These are phyloP conservation scores for Muscidifurax raptorellus DNA, from an alignment of 1,140 invertebrate genomes.

Conservation along the genomic window DNA sequence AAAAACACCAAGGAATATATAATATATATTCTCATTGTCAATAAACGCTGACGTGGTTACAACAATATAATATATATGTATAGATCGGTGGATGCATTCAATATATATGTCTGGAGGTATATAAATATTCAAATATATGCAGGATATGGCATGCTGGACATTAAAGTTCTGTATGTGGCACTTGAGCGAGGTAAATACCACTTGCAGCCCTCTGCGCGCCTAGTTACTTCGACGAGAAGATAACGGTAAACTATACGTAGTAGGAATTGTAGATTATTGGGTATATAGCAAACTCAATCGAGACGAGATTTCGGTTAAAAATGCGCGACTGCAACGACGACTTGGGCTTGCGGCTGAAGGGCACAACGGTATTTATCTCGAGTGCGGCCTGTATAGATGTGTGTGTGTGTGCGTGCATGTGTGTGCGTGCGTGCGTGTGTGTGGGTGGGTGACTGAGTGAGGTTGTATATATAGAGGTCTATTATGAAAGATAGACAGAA, in stretches of 20 bases:
- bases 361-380: conserved; percentile 71
- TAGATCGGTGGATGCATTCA: conserved; percentile 58
- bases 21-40: conserved; percentile 49
- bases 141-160: conserved; percentile 36
- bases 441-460: not conserved
- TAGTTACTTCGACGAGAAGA: no score
- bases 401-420: not conserved
- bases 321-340: not conserved
- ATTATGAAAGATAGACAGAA: not conserved
- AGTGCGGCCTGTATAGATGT: conserved; percentile 60
- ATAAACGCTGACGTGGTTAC: conserved; percentile 65
- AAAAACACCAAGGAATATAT: conserved; percentile 69
- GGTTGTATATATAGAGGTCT: not conserved
- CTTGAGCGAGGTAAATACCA: conserved; percentile 22
- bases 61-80: conserved; percentile 62
- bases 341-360: not conserved
- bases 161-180: not conserved
- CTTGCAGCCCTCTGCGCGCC: not conserved
- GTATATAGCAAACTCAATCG: no score
- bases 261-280: not conserved
- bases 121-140: conserved; percentile 20
- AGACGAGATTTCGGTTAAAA: not conserved
- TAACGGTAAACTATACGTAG: no score
- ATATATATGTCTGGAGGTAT: conserved; percentile 47
- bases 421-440: no score